A percentile compares a stretch with the other conserved stretches of the same genome.
These are phyloP conservation scores for Gari tellinella DNA, from an alignment of 2,888 invertebrate species.

Conservation along the genomic window DNA sequence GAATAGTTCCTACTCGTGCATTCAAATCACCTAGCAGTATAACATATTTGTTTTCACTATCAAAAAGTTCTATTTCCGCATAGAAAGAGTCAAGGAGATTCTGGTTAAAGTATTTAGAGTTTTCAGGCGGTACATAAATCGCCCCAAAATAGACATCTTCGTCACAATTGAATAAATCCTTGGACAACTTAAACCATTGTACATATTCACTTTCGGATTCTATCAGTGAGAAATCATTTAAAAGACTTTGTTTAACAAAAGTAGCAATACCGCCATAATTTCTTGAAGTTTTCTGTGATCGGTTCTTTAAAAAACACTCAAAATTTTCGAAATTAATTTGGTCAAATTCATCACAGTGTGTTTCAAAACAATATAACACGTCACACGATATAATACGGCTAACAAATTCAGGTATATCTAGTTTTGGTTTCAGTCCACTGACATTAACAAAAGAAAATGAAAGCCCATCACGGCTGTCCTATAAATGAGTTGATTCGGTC, in stretches of 20 bases:
- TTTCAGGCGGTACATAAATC: no score
- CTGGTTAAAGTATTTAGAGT: no score
- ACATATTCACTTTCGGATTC: constrained; percentile 3
- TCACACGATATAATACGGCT: neutral
- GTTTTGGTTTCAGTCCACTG: neutral
- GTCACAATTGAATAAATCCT: neutral
- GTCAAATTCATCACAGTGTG: neutral
- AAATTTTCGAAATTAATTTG: neutral
- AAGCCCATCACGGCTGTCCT: neutral
- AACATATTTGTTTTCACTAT: no score
- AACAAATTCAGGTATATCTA: neutral
- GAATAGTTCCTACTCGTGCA: no score
- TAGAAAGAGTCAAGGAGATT: no score
- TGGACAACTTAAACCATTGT: constrained; percentile 10
- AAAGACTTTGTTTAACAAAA: neutral
- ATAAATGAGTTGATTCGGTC: neutral
- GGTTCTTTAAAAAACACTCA: neutral
- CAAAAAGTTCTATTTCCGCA: no score
- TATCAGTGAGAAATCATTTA: neutral
- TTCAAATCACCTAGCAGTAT: no score
- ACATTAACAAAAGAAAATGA: neutral
- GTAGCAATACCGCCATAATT: neutral
- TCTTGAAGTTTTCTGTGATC: constrained; percentile 1
- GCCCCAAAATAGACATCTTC: neutral
- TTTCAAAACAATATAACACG: neutral